A percentile compares a stretch with the other conserved stretches of the same genome.
These are phyloP conservation scores for Euwallacea similis DNA, from an alignment of 1,140 invertebrate genomes.

Conservation along the genomic window DNA sequence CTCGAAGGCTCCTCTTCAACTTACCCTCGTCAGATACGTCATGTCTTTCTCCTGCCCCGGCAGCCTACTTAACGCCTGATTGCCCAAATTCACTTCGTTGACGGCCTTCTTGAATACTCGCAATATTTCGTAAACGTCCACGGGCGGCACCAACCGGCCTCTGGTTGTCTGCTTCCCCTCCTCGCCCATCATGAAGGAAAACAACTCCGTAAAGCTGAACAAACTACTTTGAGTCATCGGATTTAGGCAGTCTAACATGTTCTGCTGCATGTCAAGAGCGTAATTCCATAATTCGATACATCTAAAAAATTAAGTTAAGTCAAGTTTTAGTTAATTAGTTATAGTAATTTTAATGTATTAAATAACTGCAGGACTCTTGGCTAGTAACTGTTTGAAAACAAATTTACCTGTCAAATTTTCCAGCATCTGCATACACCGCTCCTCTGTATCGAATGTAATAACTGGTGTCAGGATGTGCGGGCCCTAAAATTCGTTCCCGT, in stretches of 20 bases:
- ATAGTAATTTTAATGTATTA: neutral
- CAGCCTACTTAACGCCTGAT: constrained; percentile 57
- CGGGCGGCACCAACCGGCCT: constrained; percentile 74
- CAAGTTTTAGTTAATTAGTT: too few relatives aligned
- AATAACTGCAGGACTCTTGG: neutral
- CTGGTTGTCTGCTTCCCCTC: constrained; percentile 68
- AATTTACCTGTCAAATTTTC: constrained; percentile 75
- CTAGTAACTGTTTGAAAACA: neutral
- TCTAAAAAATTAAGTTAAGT: constrained; percentile 11
- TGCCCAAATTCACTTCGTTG: constrained; percentile 65
- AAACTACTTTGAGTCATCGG: constrained; percentile 93
- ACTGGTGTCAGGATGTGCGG: constrained; percentile 93
- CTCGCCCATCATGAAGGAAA: constrained; percentile 90
- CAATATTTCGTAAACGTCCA: constrained; percentile 79
- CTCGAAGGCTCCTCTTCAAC: neutral
- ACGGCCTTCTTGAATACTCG: constrained; percentile 79
- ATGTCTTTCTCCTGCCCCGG: constrained; percentile 71
- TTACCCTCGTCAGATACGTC: constrained; percentile 70
- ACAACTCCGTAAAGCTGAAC: constrained; percentile 92
- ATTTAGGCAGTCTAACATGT: constrained; percentile 88
- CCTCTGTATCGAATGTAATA: constrained; percentile 94
- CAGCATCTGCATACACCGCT: constrained; percentile 92
- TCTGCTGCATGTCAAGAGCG: constrained; percentile 95
- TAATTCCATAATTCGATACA: constrained; percentile 95
- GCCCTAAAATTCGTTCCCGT: constrained; percentile 86